Percentiles rank a stretch among this genome's conserved stretches.
These are phyloP conservation scores for Itoplectis maculator DNA, from an alignment of 2,888 invertebrate genomes.

Conservation along the genomic window DNA sequence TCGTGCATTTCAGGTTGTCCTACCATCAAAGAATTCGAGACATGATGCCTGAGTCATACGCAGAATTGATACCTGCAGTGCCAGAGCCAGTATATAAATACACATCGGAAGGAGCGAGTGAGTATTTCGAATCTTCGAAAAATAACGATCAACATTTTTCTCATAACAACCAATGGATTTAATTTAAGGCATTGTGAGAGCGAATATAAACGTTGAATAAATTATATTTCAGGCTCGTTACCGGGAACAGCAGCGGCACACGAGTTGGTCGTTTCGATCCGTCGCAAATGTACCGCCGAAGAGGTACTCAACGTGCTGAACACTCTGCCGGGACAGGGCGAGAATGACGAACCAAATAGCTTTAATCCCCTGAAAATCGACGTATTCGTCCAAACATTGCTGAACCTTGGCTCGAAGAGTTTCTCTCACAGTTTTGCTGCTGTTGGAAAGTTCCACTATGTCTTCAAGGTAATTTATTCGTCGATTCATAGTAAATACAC, in stretches of 20 bases:
- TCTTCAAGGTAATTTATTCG: conserved; percentile 90
- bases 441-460: conserved; percentile 97
- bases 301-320: conserved; percentile 95
- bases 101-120: conserved; percentile 95
- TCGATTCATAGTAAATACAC: not conserved
- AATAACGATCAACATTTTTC: too few species aligned
- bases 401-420: conserved; percentile 97
- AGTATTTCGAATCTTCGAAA: conserved; percentile 79
- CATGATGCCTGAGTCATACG: conserved; percentile 95
- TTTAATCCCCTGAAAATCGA: conserved; percentile 98
- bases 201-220: too few species aligned
- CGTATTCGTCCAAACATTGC: conserved; percentile 97
- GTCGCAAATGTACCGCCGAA: conserved; percentile 95
- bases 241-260: conserved; percentile 94
- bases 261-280: conserved; percentile 93
- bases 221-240: conserved; percentile 86
- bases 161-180: not conserved
- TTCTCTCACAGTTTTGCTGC: conserved; percentile 99
- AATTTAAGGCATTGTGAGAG: too few species aligned
- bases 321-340: conserved; percentile 93
- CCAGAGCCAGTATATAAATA: conserved; percentile 97
- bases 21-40: conserved; percentile 97
- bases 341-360: conserved; percentile 89
- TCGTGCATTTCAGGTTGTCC: conserved; percentile 88
- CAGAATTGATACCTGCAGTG: conserved; percentile 92